Base-by-base conservation (phyloP, 37 sponge, comb jelly and placozoan genomes). In the Ianthella basta region DNA sequence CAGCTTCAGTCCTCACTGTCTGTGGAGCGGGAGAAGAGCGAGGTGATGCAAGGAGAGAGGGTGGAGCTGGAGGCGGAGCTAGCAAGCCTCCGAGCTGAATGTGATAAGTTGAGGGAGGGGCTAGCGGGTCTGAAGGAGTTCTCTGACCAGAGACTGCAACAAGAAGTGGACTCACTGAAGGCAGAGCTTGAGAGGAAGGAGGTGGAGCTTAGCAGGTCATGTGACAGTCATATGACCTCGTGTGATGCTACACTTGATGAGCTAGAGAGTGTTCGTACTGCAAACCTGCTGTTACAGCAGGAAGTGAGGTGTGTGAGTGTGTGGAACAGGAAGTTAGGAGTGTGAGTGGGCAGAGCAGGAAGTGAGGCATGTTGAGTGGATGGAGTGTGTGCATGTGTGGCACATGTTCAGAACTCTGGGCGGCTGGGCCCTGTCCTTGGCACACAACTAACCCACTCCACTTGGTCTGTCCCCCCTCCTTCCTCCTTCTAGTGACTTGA, bases 281-380 rank as follows among this genome's bases (percentile, higher is more conserved):
- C 20, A 10, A 75, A 75, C 40, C 53, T 75, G 23, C 16, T 75
- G 40, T 41, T 75, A 1, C 53, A 41, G n/a, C 78, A 75, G 25
- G 78, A 75, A 75, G 40, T 75, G 2, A 75, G 78, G 78, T 75
- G 15, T 53, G 78, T 75, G n/a, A 13, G 53, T 19, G 40, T 70
- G 37, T 35, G 25, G n/a, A n/a, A n/a, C n/a, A n/a, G n/a, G n/a
- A n/a, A n/a, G n/a, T 10, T n/a, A 61, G 25, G 29, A 27, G 24
- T 4, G 64, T 29, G 29, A 10, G 64, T 61, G 64, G 25, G 29
- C 10, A 5, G 3, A 10, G 4, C 10, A 27, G 29, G 2, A 5
- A 27, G 29, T 61, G 24, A n/a, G n/a, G n/a, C n/a, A n/a, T n/a
- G n/a, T n/a, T 61, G 29, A 13, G 64, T n/a, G 64, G 3, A 12